Evolutionary conservation across 2,888 invertebrate species (phyloP), one percentile per base, ranked within the genome.

Genomic region (Caenorhabditis sinica): DNA sequence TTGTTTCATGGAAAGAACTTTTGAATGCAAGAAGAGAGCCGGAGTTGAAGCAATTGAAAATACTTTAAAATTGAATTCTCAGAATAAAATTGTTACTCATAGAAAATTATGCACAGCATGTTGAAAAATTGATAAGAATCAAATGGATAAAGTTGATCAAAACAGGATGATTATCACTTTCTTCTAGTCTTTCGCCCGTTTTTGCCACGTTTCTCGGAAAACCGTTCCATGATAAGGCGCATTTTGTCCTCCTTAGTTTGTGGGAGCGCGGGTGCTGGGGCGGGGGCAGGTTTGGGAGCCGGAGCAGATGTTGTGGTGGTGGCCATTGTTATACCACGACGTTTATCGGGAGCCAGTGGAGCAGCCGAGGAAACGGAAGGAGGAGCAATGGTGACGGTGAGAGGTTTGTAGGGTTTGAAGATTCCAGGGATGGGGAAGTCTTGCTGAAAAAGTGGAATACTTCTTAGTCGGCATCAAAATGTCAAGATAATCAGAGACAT

Each of bases 361-460:
- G 33, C 60, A 1, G 60, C 60, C 15, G 60, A 60, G 36, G 60
- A 33, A 13, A 60, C 60, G 5, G 60, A 20, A 20, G 60, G 60
- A 28, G 17, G 60, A n/a, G 36, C 20, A 5, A 9, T 9, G 8
- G 36, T 8, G 20, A 33, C 36, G n/a, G 1, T 13, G 33, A 1
- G 9, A 1, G 51, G 49, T 20, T 20, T 28, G 36, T 51, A 53
- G 17, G 68, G 68, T 23, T 23, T 30, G 51, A 23, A 68, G 1
- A 4, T 2, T 33, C 33, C 51, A 3, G 3, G 9, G 20, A 68
- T n/a, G 3, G 68, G 68, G 15, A 68, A 68, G 33, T 68, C 68
- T 28, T 33, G 0, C 68, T 68, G 51, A 23, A 68, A 68, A 20
- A 61, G 13, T n/a, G 40, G 28, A 23, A 23, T 6, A 4, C 36